Base-by-base conservation (phyloP, 2,113 vertebrate genomes). In the Oreochromis niloticus region DNA sequence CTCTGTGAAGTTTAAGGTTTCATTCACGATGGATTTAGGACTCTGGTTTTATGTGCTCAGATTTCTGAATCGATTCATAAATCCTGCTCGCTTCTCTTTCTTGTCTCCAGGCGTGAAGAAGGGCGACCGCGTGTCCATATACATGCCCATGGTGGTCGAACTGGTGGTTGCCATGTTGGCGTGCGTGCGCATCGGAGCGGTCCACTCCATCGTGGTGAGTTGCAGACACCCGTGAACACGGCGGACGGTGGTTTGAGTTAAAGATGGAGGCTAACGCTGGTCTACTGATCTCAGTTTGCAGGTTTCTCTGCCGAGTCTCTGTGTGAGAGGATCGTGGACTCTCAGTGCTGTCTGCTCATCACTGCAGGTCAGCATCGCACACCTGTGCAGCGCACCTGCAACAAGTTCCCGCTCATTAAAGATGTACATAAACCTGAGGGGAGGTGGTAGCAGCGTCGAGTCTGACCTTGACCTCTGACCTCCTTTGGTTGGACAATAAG, bases 101-200 rank as follows among this genome's bases (percentile, higher is more conserved):
- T 54, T 30, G 12, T 56, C 3, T 87, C 0, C 85, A 99, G 98
- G 98, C 0, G 95, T 99, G 93, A 98, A 96, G 85, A 99, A 99
- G 89, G 98, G 98, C 2, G 98, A 99, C 88, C 94, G 97, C 0
- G 92, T 99, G 66, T 98, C 98, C 91, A 98, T 99, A 87, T 99
- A 99, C 95, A 97, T 99, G 98, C 99, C 99, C 1, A 99, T 99
- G 98, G 97, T 99, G 87, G 95, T 98, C 57, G 98, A 99, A 92
- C 96, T 99, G 71, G 97, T 99, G 61, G 92, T 99, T 2, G 98
- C 98, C 86, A 99, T 99, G 99, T 94, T 99, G 5, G 98, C 98
- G 3, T 99, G 99, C 34, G 97, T 96, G 73, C 98, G 99, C 78
- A 97, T 99, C 66, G 99, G 99, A 80, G 99, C 98, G 3, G 93